These are phyloP conservation scores for Diplazon laetatorius DNA, from an alignment of 2,888 invertebrate species.

Conservation along the genomic window DNA sequence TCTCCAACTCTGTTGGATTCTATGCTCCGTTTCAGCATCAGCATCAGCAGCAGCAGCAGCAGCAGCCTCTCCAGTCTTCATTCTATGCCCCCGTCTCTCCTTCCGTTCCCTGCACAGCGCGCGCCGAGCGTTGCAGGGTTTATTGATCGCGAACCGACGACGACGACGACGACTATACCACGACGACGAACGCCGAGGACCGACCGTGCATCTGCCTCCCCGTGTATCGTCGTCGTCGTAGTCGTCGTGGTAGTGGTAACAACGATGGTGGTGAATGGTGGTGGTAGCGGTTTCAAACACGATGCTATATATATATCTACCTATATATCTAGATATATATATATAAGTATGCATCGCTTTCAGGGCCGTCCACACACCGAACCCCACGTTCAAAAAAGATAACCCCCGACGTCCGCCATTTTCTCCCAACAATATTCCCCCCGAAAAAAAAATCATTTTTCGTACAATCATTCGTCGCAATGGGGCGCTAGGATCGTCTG, in stretches of 20 bases:
- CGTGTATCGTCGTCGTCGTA: constrained; percentile 40
- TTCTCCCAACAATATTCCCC: too few relatives aligned
- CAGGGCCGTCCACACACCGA: constrained; percentile 58
- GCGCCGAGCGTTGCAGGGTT: constrained; percentile 69
- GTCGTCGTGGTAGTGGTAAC: background rate
- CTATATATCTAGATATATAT: too few relatives aligned
- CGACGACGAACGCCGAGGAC: constrained; percentile 35
- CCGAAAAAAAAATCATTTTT: too few relatives aligned
- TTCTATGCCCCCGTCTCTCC: constrained; percentile 46
- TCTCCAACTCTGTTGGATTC: constrained; percentile 29
- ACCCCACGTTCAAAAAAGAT: constrained; percentile 30
- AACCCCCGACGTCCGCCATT: background rate
- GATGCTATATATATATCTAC: constrained; percentile 16
- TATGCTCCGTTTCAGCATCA: constrained; percentile 27
- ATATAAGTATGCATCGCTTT: constrained; percentile 40
- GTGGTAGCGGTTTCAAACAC: background rate
- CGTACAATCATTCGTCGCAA: too few relatives aligned
- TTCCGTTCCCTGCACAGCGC: constrained; percentile 58
- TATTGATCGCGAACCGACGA: constrained; percentile 75
- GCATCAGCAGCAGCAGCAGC: too few relatives aligned
- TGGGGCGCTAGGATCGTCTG: too few relatives aligned
- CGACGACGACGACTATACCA: too few relatives aligned
- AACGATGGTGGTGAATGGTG: constrained; percentile 32
- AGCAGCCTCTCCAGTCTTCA: constrained; percentile 56
- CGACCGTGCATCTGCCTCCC: constrained; percentile 68